Evolutionary conservation across 2,888 invertebrate species (phyloP).

Genomic region (Apamea crenata): DNA sequence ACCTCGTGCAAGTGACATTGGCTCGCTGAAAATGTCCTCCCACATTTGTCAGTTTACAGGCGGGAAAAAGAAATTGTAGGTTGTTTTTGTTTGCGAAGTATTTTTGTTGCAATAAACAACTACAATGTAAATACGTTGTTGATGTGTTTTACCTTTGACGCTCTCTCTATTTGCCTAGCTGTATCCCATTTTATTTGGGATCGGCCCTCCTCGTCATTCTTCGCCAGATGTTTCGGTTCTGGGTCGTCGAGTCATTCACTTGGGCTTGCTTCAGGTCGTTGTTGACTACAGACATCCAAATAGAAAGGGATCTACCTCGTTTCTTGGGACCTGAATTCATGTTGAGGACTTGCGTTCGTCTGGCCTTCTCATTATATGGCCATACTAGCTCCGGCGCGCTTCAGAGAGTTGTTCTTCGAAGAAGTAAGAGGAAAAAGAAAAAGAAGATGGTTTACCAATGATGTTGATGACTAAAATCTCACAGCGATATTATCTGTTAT

Average conservation of each 20-base stretch:
- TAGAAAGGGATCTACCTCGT: neutral
- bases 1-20: slow-evolving; percentile 52
- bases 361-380: neutral
- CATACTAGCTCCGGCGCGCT: neutral
- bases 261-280: neutral
- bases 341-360: too few species aligned
- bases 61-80: slow-evolving; percentile 10
- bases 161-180: neutral
- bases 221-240: neutral
- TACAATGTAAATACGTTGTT: neutral
- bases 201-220: neutral
- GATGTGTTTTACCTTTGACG: neutral
- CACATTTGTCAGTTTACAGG: neutral
- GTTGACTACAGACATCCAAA: neutral
- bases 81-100: neutral
- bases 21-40: slow-evolving; percentile 31
- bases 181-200: neutral
- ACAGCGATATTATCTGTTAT: neutral
- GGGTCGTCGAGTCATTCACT: too few species aligned
- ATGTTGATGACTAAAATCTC: neutral
- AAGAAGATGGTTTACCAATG: neutral
- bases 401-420: neutral
- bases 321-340: neutral
- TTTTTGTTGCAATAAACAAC: neutral
- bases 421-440: neutral